Percentiles rank a stretch among this genome's conserved stretches.
Conservation (phyloP, 53 echinoderm and acorn worm species). For the Actinopyga echinites region DNA sequence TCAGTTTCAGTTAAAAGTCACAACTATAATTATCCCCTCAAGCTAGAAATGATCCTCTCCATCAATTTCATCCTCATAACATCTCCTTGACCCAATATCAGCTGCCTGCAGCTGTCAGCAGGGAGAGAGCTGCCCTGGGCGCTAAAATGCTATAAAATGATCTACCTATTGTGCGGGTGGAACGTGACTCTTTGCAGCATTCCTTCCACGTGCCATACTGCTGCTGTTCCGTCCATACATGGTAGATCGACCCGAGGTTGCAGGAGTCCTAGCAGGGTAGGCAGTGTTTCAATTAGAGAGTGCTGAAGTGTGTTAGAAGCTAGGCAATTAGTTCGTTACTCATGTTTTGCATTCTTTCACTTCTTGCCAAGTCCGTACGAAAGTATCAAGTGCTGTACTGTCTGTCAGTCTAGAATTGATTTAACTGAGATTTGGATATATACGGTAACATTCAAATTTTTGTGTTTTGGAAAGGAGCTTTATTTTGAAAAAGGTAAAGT, state of each 20-base stretch:
- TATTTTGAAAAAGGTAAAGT: no score
- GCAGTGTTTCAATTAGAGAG: background rate
- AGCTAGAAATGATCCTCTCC: background rate
- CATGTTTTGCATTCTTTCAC: no score
- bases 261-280: background rate
- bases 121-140: background rate
- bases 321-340: no score
- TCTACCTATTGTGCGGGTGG: slow-evolving; percentile 15
- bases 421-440: no score
- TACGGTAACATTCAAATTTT: no score
- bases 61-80: slow-evolving; percentile 2
- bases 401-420: no score
- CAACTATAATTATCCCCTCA: slow-evolving; percentile 22
- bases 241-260: slow-evolving; percentile 10
- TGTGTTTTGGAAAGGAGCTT: no score
- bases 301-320: background rate
- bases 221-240: slow-evolving; percentile 18
- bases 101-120: background rate
- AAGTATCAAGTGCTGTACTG: no score
- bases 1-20: slow-evolving; percentile 12
- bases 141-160: background rate
- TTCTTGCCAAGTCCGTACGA: no score
- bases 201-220: slow-evolving; percentile 17
- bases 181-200: slow-evolving; percentile 6
- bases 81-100: background rate